Base-by-base conservation (phyloP, 2,113 vertebrate genomes). In the Leucosticte australis region DNA sequence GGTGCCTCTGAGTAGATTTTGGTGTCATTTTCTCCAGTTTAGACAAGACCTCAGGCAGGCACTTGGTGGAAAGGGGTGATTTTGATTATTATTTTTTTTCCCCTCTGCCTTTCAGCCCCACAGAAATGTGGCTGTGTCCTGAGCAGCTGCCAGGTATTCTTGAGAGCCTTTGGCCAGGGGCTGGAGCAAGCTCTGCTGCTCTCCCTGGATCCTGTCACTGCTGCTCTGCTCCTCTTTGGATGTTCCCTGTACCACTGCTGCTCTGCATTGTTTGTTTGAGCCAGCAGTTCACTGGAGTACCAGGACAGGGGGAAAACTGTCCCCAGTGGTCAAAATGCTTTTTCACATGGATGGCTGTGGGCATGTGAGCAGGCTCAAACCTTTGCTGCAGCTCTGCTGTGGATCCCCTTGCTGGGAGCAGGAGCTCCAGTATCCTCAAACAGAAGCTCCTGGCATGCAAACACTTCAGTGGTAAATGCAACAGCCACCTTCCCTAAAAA, bases 51-150 rank as follows among this genome's bases (percentile, higher is more conserved):
- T 33, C 63, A 77, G 42, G 74, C 26, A 70, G 26, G 11, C 7
- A 42, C 5, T 88, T 69, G 0, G 9, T 89, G n/a, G 15, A 13
- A 79, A 50, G 31, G 1, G 0, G 13, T 87, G 56, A 37, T 39
- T 64, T 56, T 6, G 7, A 6, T 41, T 16, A 3, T 24, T 28
- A 31, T 49, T 28, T 7, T 3, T 10, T 13, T 17, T 27, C 11
- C 15, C 7, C 8, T 10, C 6, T 3, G 0, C 11, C 7, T 81
- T 88, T 39, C 26, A 79, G 39, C 82, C 49, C 60, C 0, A 0
- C 28, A 28, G 35, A 69, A 84, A 37, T 68, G 44, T 47, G 76
- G 57, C 46, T 67, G 67, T 73, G 81, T 46, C 49, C 41, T 55
- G 63, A 35, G 79, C 46, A 83, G 59, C 67, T 88, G 47, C 79